Conservation (phyloP, 2,113 vertebrate genomes). For the Haliaeetus leucogaster region DNA sequence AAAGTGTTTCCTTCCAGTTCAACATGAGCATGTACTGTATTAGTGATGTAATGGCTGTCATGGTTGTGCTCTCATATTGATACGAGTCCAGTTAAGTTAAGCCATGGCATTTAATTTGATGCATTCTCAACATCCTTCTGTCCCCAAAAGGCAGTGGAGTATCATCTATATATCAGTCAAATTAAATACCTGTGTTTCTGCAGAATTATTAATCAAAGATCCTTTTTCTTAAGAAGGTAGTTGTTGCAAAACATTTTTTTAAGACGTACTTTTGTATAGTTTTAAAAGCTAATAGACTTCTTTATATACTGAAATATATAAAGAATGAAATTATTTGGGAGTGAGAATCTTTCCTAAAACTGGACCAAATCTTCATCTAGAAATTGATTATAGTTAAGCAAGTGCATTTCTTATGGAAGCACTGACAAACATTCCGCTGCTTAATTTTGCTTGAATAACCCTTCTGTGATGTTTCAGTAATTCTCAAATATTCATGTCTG, state of each 20-base stretch:
- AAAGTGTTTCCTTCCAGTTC: background rate
- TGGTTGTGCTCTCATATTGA: background rate
- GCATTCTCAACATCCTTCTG: background rate
- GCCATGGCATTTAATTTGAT: background rate
- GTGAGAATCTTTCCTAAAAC: background rate
- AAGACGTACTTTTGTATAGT: background rate
- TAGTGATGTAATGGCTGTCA: background rate
- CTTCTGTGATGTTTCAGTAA: background rate
- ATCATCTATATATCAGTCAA: background rate
- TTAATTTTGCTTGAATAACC: background rate
- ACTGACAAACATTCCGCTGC: background rate
- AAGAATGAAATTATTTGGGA: background rate
- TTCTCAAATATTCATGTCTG: background rate
- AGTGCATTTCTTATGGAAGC: background rate
- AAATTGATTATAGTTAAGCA: background rate
- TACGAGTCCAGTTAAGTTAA: background rate
- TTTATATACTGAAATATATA: background rate
- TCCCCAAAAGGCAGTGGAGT: background rate
- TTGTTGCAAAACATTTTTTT: background rate
- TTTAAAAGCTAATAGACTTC: background rate
- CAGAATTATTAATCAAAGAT: background rate
- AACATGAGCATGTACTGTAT: background rate
- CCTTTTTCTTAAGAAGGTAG: background rate
- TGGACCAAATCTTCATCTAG: background rate
- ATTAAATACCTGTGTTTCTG: background rate